Conservation (phyloP, 2,888 invertebrate species). For the Tenthredo distinguenda region DNA sequence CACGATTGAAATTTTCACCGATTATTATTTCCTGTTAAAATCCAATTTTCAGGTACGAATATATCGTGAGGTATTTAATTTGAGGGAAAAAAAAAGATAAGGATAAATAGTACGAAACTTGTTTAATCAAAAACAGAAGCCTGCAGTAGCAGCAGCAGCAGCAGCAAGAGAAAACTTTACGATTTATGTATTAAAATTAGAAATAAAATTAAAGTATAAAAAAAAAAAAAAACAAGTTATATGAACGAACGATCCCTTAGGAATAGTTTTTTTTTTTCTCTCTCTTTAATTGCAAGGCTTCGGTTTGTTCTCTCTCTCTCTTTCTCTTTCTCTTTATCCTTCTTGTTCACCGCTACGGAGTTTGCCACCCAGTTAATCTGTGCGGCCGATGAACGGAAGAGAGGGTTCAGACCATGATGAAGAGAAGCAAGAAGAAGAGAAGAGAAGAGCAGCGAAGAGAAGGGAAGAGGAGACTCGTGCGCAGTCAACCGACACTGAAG, state of each 20-base stretch:
- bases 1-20: background rate
- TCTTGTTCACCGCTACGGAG: background rate
- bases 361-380: background rate
- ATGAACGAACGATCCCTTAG: background rate
- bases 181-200: background rate
- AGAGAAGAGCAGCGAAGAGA: background rate
- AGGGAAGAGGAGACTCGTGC: background rate
- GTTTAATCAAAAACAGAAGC: background rate
- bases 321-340: background rate
- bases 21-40: background rate
- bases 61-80: background rate
- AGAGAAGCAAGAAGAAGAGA: background rate
- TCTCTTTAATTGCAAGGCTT: background rate
- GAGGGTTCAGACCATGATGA: background rate
- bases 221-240: background rate
- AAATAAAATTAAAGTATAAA: background rate
- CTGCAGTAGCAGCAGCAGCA: background rate
- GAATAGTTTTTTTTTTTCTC: background rate
- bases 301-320: background rate
- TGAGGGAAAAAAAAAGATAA: background rate
- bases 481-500: slow-evolving; percentile 18
- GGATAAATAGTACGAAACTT: slow-evolving; percentile 6
- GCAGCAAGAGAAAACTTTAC: background rate
- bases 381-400: background rate
- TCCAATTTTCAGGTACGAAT: background rate